Evolutionary conservation across 2,113 vertebrate species (phyloP), one percentile per base, ranked within the genome.

Genomic region (Nerophis ophidion): DNA sequence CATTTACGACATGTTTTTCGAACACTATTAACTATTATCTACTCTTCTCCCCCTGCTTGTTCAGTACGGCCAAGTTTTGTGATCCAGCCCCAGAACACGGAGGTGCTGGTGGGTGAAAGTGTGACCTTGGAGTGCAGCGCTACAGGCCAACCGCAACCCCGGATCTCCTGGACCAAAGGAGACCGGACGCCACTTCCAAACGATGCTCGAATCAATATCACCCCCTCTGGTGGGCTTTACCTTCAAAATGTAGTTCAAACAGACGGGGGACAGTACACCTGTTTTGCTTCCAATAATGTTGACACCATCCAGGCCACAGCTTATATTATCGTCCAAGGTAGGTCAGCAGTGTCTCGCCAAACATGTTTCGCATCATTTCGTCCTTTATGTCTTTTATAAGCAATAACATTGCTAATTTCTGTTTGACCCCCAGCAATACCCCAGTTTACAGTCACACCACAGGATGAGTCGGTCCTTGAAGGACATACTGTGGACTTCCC

Each of bases 71-170:
- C 95, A 33, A 92, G 93, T 80, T 99, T 99, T 66, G 95, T 99
- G 71, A 99, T 99, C 82, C 96, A 98, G 67, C 97, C 97, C 0
- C 95, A 97, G 90, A 98, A 98, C 83, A 99, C 97, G 0, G 97
- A 99, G 83, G 97, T 99, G 48, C 86, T 98, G 69, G 93, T 98
- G 19, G 97, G 96, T 5, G 93, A 99, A 84, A 96, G 97, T 0
- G 93, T 99, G 65, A 99, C 97, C 0, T 75, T 99, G 80, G 97
- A 99, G 77, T 99, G 97, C 84, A 99, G 97, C 0, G 94, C 97
- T 55, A 87, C 94, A 0, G 97, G 96, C 9, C 96, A 98, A 69
- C 97, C 97, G 0, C 92, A 92, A 16, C 97, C 97, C 0, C 84
- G 88, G 0, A 91, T 99, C 49, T 89, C 93, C 14, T 99, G 97